These are phyloP conservation scores for Drosophila mimetica DNA, from an alignment of 2,888 invertebrate species.

Conservation along the genomic window DNA sequence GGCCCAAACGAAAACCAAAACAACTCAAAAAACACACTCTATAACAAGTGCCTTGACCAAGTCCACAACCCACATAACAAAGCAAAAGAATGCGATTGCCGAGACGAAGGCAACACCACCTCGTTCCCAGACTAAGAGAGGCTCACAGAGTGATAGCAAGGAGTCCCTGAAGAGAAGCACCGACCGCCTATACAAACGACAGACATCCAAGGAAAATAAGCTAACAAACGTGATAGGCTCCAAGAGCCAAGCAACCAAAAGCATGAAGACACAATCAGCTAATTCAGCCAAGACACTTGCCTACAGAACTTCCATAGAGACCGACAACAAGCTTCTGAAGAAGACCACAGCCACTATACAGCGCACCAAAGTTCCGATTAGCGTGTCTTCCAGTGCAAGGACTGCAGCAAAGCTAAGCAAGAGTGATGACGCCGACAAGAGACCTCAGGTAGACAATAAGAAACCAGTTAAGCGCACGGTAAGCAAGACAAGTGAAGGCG, in stretches of 20 bases:
- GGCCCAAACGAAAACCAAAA: conserved; percentile 43
- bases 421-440: conserved; percentile 63
- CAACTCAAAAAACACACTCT: conserved; percentile 50
- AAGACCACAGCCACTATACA: conserved; percentile 52
- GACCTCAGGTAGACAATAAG: conserved; percentile 73
- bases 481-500: conserved; percentile 42
- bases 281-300: conserved; percentile 70
- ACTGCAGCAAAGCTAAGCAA: conserved; percentile 64
- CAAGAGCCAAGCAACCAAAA: conserved; percentile 75
- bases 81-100: conserved; percentile 48
- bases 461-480: conserved; percentile 51
- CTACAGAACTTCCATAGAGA: conserved; percentile 74
- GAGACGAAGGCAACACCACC: conserved; percentile 45
- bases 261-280: conserved; percentile 76
- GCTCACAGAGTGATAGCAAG: conserved; percentile 64
- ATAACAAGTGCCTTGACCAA: conserved; percentile 63
- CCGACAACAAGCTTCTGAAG: conserved; percentile 66
- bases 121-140: conserved; percentile 45
- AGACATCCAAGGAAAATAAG: conserved; percentile 71
- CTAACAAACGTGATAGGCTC: conserved; percentile 74
- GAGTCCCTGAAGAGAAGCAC: conserved; percentile 66
- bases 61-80: conserved; percentile 50
- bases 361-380: conserved; percentile 73
- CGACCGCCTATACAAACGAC: conserved; percentile 65
- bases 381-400: conserved; percentile 66